phyloP scores from a whole-genome alignment of 1,140 invertebrate species.

The Cardiocondyla obscurior region DNA sequence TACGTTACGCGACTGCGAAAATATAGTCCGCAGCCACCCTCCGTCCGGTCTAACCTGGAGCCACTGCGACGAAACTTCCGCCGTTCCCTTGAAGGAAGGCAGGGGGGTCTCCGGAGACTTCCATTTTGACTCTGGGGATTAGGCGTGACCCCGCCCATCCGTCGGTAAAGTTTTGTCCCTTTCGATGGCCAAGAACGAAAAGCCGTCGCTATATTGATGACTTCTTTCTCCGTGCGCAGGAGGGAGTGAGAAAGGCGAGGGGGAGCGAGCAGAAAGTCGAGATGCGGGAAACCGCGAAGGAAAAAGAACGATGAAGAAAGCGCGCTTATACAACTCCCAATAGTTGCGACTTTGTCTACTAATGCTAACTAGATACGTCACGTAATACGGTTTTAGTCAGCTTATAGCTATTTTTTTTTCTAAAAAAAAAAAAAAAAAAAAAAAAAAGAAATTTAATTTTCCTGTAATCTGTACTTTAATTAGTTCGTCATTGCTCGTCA shows the following conservation, averaged over 20 bases:
- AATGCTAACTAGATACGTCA: constrained; percentile 14
- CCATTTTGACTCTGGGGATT: constrained; percentile 85
- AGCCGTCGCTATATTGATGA: constrained; percentile 81
- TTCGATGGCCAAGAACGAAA: constrained; percentile 78
- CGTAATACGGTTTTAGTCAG: background rate
- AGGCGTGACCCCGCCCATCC: constrained; percentile 83
- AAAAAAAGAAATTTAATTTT: background rate
- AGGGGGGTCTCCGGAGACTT: constrained; percentile 81
- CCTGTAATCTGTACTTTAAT: constrained; percentile 9
- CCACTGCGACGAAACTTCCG: constrained; percentile 76
- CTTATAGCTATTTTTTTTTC: constrained; percentile 41
- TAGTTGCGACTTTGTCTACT: background rate
- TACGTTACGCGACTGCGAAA: constrained; percentile 70
- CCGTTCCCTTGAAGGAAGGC: constrained; percentile 45
- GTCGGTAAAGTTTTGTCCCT: constrained; percentile 80
- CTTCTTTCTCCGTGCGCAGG: constrained; percentile 74
- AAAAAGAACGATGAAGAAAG: background rate
- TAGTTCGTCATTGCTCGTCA: background rate
- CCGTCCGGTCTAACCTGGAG: constrained; percentile 73
- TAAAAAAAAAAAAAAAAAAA: too few species aligned
- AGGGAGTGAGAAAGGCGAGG: constrained; percentile 37
- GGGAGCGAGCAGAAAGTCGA: constrained; percentile 23
- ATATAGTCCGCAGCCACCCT: constrained; percentile 60
- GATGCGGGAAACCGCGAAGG: constrained; percentile 26
- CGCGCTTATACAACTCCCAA: constrained; percentile 26